Evolutionary conservation across 2,113 vertebrate species (phyloP), one percentile per base, ranked within the genome.

Genomic region (Strix aluco): DNA sequence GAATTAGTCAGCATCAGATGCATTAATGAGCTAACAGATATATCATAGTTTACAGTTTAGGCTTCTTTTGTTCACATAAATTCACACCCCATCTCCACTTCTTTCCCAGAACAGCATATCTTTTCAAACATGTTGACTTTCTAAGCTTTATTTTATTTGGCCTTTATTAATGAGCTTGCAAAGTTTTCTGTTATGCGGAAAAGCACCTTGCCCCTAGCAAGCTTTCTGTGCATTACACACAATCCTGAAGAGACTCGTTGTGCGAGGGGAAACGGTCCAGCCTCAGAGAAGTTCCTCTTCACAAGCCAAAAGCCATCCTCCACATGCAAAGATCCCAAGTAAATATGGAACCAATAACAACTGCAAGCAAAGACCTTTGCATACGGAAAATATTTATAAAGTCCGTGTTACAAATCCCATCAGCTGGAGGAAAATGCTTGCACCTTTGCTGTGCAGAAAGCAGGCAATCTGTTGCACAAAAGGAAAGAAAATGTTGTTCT

Each of bases 21-120:
- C 87, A 73, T 91, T 91, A 92, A 95, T 87, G 78, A 95, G 81
- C 84, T 82, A 92, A 94, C 55, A 94, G 74, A 86, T 79, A 75
- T 55, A 70, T 69, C 63, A 52, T 6, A 85, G 71, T 82, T 87
- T 81, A 87, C 40, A 80, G 70, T 89, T 96, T 77, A 49, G 67
- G 30, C 16, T 88, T 72, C 84, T 92, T 94, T 86, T 92, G 81
- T 91, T 77, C 59, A 29, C 58, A 78, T n/a, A 88, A 90, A 94
- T 73, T 73, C 84, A 92, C 70, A 67, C 70, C 70, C 70, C 49
- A 27, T 71, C 70, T 95, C 87, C 0, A 0, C 78, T 77, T 49
- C 71, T 82, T 88, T 67, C 78, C 66, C 54, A 75, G 70, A 92
- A 67, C 11, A 22, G 66, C 42, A 0, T 79, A 71, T 85, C 88